Base-by-base conservation (phyloP, 2,113 vertebrate genomes). In the Tursiops truncatus region DNA sequence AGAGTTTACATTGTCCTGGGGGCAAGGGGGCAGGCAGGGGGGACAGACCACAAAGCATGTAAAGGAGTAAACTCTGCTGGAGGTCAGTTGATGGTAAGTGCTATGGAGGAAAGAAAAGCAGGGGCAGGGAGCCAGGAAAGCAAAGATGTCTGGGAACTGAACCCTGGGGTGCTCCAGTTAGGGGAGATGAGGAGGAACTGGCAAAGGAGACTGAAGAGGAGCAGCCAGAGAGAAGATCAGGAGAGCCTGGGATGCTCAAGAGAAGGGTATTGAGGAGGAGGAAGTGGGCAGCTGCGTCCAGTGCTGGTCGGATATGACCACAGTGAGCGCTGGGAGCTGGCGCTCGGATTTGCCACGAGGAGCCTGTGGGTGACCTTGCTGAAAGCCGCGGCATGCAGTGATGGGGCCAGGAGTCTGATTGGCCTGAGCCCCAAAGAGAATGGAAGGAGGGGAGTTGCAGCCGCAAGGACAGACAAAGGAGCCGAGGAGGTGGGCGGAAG, bases 241-340 rank as follows among this genome's bases (percentile, higher is more conserved):
- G 38, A 38, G 41, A 38, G 71, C 15, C 28, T 31, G 50, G n/a
- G 47, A 12, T 44, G 28, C 60, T 63, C 4, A 25, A 11, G 23
- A 50, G 63, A 62, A 56, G 67, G 60, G 26, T 1, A 2, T 1
- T 5, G 38, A 80, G 62, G 5, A 74, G 20, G 50, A 56, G 31
- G 31, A 17, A 5, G 10, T 5, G 68, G 44, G 20, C 18, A 6
- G 15, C 38, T 2, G 0, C 0, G 2, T 5, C 56, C 10, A 4
- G 2, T 6, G 47, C 60, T 11, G 9, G 81, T 36, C 18, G 6
- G 5, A 0, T 0, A 0, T 0, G 20, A 15, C 47, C 14, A 28
- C 36, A 44, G 2, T 8, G 56, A 62, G 17, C 2, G 0, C 41
- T 23, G 5, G 65, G 68, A n/a, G 33, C 20, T 4, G 18, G 26